Percentiles rank a stretch among this genome's conserved stretches.
Conservation (phyloP, 2,113 vertebrate genomes). For the Octodon degus region DNA sequence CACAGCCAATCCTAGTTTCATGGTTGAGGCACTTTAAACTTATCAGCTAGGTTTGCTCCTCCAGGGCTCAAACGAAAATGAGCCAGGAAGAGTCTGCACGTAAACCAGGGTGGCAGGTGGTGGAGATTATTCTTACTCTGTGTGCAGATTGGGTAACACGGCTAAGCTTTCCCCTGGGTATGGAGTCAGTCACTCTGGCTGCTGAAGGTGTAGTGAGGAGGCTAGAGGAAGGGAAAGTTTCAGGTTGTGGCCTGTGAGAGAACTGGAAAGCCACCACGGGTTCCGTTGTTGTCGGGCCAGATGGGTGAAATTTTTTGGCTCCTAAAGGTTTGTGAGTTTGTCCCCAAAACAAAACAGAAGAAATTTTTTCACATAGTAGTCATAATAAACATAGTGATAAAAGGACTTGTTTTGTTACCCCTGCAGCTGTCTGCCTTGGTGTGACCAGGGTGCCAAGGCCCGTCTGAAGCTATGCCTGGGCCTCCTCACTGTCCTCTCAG, state of each 20-base stretch:
- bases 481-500: neutral
- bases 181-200: neutral
- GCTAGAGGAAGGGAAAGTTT: neutral
- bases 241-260: neutral
- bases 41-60: neutral
- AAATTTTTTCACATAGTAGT: neutral
- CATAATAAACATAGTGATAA: neutral
- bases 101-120: neutral
- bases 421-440: neutral
- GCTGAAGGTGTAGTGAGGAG: neutral
- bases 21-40: conserved; percentile 21
- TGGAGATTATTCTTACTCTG: conserved; percentile 20
- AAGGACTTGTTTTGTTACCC: neutral
- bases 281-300: neutral
- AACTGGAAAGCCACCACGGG: neutral
- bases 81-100: neutral
- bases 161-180: neutral
- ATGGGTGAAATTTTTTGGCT: conserved; percentile 44
- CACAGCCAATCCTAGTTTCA: neutral
- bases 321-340: conserved; percentile 42
- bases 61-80: neutral
- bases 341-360: conserved; percentile 42
- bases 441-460: neutral
- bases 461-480: neutral
- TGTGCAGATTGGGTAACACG: neutral